Base-by-base conservation (phyloP, 2,113 vertebrate species). In the Paratilapia polleni region DNA sequence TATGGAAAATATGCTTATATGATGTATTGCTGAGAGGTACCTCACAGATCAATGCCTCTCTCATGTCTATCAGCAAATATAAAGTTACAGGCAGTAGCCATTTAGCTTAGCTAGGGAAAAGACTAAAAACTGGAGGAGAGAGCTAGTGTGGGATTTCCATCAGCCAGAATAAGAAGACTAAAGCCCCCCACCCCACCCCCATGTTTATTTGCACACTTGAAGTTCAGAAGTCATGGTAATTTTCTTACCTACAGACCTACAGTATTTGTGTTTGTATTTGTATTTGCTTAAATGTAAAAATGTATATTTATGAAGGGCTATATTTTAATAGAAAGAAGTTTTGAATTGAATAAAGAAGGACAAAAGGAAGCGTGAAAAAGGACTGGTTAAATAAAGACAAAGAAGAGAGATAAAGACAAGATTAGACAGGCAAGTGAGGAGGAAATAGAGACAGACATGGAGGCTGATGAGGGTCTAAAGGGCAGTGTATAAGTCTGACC, bases 381-480 rank as follows among this genome's bases (percentile, higher is more conserved):
- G 10, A 31, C 5, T n/a, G 14, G 0, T 4, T 54, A 8, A 43
- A 56, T 31, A 19, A 20, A 41, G 14, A 34, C 20, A 56, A 1
- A 73, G 60, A 54, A 43, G 26, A 64, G 12, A 0, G 7, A 43
- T 56, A 41, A 73, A 79, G 54, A 75, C 38, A 31, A 36, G 26
- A 61, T 14, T 2, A 31, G 60, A 68, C 31, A 34, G 34, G n/a
- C n/a, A 47, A 41, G 24, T 24, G 22, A 64, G 34, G 11, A 57
- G 38, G 73, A 83, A 36, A 79, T 1, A 3, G 54, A 85, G 54
- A 78, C 56, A 60, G 90, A 78, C 80, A 62, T 3, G 2, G 86
- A 87, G 68, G 84, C 59, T 87, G 70, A 88, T 74, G 83, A 81
- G 83, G 87, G 90, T 84, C 20, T 83, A 80, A 89, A 93, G 87